Evolutionary conservation across 2,113 vertebrate species (phyloP), one percentile per base, ranked within the genome.

Genomic region (Hippocampus mohnikei): DNA sequence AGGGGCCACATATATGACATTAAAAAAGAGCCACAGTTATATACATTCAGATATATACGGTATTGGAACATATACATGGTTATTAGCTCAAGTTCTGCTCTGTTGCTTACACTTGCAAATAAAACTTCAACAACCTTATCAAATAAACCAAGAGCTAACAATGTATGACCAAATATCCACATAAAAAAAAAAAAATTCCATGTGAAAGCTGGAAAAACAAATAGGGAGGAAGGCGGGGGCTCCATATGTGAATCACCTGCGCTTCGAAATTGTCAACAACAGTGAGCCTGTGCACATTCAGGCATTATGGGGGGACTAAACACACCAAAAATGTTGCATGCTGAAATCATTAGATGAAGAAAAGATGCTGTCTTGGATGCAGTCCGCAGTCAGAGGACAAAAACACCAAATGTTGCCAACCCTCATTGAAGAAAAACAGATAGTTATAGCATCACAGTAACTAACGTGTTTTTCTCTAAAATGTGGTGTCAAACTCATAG

Each of bases 21-120:
- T 11, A 76, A 73, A 81, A 75, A 69, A 77, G n/a, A 29, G 56
- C 53, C 71, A 44, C 33, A 71, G 66, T 7, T 52, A 21, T 68
- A 60, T 27, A 66, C 12, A 56, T 13, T 5, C 5, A 4, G 2
- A 42, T 7, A 64, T 64, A n/a, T 64, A 41, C 11, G 20, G 11
- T 41, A 23, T 5, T 37, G 33, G 2, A n/a, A 27, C n/a, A 42
- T 41, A 64, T n/a, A 42, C 37, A 15, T 2, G 2, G 40, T 64
- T 42, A 64, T 64, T 42, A 64, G 21, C 40, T n/a, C 21, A 42
- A 10, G 58, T 64, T 56, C 18, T 62, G 16, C 13, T 37, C 15
- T 48, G 40, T 50, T 50, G 18, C 46, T 48, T n/a, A n/a, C 50
- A 21, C 7, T 2, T 21, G 21, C 10, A 10, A 20, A 58, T 12